phyloP scores from a whole-genome alignment of 2,797 vertebrate species.

The Sebastolobus altivelis region DNA sequence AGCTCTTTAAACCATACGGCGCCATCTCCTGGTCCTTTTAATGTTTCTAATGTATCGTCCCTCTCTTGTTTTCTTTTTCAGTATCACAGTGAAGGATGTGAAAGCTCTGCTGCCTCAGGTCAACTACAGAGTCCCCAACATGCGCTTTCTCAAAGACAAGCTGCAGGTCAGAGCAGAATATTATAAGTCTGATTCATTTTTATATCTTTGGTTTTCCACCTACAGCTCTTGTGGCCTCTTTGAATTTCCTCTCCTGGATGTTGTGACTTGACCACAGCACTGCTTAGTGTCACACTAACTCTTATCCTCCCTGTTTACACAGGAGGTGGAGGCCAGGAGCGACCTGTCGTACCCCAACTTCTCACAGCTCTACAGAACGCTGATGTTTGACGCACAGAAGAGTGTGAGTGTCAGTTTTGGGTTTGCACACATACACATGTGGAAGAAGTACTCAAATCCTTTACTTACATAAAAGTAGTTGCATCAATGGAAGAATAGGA shows the following conservation, averaged over 20 bases:
- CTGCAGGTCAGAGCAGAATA: constrained; percentile 69
- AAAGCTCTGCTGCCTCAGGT: constrained; percentile 80
- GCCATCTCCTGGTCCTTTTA: constrained; percentile 42
- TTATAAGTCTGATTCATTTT: not conserved
- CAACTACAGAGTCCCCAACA: constrained; percentile 83
- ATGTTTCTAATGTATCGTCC: not conserved
- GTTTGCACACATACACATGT: not conserved
- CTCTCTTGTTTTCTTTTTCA: constrained; percentile 26
- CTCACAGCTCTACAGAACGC: constrained; percentile 90
- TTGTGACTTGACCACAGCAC: not conserved
- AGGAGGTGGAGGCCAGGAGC: constrained; percentile 90
- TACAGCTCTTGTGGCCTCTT: not conserved
- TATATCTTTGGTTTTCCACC: no score
- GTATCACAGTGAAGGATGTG: constrained; percentile 82
- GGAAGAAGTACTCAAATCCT: constrained; percentile 25
- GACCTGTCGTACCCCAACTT: constrained; percentile 89
- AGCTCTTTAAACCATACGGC: not conserved
- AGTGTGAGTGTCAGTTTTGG: constrained; percentile 79
- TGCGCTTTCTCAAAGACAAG: constrained; percentile 83
- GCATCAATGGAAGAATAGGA: not conserved
- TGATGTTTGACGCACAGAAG: constrained; percentile 91
- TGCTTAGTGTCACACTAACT: constrained; percentile 3
- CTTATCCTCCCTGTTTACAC: constrained; percentile 9
- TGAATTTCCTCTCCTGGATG: not conserved
- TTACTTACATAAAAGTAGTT: not conserved